Evolutionary conservation across 2,113 vertebrate genomes (phyloP), one percentile per base, ranked within the genome.

Genomic region (Lampris megalopsis): DNA sequence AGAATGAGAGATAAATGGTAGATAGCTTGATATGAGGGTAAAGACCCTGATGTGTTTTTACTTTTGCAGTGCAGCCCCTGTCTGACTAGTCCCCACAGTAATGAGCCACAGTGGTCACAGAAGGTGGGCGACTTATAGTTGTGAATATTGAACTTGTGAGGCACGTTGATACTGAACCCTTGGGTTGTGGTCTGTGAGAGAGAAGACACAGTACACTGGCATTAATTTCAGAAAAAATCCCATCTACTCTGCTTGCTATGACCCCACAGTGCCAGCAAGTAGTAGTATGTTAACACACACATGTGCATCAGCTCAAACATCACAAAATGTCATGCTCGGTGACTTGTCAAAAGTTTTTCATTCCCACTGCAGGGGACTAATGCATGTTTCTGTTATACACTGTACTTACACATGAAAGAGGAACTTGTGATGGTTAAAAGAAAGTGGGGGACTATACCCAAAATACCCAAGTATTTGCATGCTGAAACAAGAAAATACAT

Each of bases 11-110:
- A 72, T 4, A 6, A 61, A 10, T 58, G 24, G 6, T 11, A 9
- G 11, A 62, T 47, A 54, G 52, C 0, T 1, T 2, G 43, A 50
- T 7, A 59, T 40, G 43, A 6, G 48, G 5, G 5, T 8, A 43
- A 35, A 24, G n/a, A 48, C 2, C 2, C 11, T 7, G 50, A 13
- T 3, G 2, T 1, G 2, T 6, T 40, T 95, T 95, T 93, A 99
- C 98, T 97, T 95, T 97, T 98, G 92, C 98, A 99, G 83, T 99
- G 98, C 0, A 98, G 95, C 45, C 98, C 98, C 90, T 99, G 98
- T 4, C 94, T 81, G 90, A 99, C 91, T 13, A 99, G 93, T 0
- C 98, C 98, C 97, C 97, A 99, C 45, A 99, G 95, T 88, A 99
- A 90, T 2, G 98, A 99, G 40, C 98, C 98, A 0, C 98, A 99